A percentile compares a stretch with the other conserved stretches of the same genome.
Conservation (phyloP, 2,113 vertebrate species). For the Rhombomys opimus region DNA sequence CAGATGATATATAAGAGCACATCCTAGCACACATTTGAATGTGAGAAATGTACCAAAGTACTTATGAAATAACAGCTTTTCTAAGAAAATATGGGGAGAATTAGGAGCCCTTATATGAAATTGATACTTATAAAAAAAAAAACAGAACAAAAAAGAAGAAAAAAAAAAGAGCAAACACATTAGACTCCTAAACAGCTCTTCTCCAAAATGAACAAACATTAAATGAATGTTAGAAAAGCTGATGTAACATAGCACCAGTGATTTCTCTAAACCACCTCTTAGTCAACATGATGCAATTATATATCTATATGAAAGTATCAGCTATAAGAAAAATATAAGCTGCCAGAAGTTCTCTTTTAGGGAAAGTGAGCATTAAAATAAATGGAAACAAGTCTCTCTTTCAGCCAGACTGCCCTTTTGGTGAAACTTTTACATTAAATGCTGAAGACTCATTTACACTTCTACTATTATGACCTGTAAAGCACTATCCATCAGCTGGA, state of each 20-base stretch:
- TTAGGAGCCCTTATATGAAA: not conserved
- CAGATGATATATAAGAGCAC: not conserved
- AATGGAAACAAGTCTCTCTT: not conserved
- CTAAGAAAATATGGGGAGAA: not conserved
- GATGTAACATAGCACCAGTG: slow-evolving; percentile 27
- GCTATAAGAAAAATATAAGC: slow-evolving; percentile 30
- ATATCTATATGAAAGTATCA: slow-evolving; percentile 47
- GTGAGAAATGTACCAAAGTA: not conserved
- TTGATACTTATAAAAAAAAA: not conserved
- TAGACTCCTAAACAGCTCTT: not conserved
- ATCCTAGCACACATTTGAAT: not conserved
- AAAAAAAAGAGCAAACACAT: not conserved
- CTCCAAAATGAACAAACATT: slow-evolving; percentile 17
- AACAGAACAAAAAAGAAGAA: not conserved
- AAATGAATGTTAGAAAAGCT: slow-evolving; percentile 18
- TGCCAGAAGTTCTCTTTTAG: slow-evolving; percentile 17
- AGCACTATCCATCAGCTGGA: not conserved
- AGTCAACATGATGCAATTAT: slow-evolving; percentile 39
- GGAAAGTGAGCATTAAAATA: slow-evolving; percentile 23
- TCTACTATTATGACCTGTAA: not conserved
- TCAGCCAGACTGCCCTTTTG: not conserved
- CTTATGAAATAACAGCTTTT: slow-evolving; percentile 26
- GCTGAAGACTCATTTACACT: not conserved
- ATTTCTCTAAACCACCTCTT: slow-evolving; percentile 48
- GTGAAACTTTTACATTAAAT: slow-evolving; percentile 9